Conservation (phyloP, 2,888 invertebrate species). For the Hirtodrosophila histrioides region DNA sequence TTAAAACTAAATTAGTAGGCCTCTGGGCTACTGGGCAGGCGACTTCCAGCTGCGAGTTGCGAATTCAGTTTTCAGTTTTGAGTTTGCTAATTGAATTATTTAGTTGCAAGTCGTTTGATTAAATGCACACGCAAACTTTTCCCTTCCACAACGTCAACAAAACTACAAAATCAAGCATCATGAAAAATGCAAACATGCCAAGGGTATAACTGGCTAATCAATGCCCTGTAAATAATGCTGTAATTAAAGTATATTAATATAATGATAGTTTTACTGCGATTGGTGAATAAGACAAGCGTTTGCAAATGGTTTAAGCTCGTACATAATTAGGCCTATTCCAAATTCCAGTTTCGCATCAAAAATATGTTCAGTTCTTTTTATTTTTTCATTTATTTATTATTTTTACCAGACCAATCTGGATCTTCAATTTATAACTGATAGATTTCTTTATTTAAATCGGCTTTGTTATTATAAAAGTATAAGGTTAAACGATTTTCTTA, state of each 20-base stretch:
- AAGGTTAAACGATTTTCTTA: no score
- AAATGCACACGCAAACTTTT: constrained; percentile 55
- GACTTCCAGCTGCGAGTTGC: constrained; percentile 23
- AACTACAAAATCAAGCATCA: constrained; percentile 36
- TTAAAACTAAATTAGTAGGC: constrained; percentile 80
- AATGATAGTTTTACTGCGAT: no score
- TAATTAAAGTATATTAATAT: background rate
- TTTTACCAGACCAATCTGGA: no score
- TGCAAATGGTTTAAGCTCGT: no score
- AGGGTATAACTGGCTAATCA: background rate
- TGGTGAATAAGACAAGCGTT: no score
- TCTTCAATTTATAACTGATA: no score
- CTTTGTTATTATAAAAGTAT: no score
- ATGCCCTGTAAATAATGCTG: background rate
- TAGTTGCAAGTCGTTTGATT: constrained; percentile 60
- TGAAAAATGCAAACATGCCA: constrained; percentile 22
- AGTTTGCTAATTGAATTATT: constrained; percentile 76
- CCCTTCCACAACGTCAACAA: background rate
- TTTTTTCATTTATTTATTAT: no score
- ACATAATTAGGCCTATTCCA: no score
- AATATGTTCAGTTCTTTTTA: no score
- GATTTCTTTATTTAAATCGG: no score
- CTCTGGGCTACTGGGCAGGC: constrained; percentile 56
- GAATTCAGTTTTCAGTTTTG: constrained; percentile 50
- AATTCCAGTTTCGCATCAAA: no score